Conservation (phyloP, 2,113 vertebrate species). For the Microcebus tavaratra region DNA sequence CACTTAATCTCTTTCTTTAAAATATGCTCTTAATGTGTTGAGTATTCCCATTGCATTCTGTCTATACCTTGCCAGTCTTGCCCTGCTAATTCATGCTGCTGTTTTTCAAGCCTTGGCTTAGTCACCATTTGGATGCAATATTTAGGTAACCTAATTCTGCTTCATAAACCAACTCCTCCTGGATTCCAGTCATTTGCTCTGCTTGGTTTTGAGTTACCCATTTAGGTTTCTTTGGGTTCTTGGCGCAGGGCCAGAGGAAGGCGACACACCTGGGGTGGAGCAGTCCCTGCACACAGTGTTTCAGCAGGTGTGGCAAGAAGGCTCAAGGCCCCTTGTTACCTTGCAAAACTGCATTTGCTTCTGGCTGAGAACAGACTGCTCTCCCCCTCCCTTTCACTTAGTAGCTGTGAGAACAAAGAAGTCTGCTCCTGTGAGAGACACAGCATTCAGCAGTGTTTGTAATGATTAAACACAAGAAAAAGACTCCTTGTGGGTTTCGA, state of each 20-base stretch:
- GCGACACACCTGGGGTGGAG: background rate
- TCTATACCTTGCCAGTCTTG: background rate
- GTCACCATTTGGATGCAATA: background rate
- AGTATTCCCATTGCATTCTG: background rate
- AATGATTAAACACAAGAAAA: slow-evolving; percentile 37
- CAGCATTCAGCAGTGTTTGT: background rate
- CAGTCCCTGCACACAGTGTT: background rate
- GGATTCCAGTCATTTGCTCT: background rate
- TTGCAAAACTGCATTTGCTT: background rate
- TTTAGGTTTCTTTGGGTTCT: background rate
- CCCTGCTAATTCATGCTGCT: background rate
- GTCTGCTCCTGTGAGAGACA: background rate
- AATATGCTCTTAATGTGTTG: background rate
- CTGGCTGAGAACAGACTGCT: background rate
- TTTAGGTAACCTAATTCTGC: background rate
- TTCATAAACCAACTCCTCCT: background rate
- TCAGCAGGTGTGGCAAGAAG: background rate
- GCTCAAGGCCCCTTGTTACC: background rate
- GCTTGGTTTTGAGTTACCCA: background rate
- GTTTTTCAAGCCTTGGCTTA: background rate
- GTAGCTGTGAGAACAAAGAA: slow-evolving; percentile 58
- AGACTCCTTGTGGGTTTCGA: slow-evolving; percentile 28
- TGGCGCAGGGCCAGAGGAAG: background rate
- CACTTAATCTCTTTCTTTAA: background rate
- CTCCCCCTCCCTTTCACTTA: background rate